Percentiles rank a stretch among this genome's conserved stretches.
Evolutionary conservation across 2,797 vertebrate species (phyloP).

Genomic region (Acipenser oxyrinchus): DNA sequence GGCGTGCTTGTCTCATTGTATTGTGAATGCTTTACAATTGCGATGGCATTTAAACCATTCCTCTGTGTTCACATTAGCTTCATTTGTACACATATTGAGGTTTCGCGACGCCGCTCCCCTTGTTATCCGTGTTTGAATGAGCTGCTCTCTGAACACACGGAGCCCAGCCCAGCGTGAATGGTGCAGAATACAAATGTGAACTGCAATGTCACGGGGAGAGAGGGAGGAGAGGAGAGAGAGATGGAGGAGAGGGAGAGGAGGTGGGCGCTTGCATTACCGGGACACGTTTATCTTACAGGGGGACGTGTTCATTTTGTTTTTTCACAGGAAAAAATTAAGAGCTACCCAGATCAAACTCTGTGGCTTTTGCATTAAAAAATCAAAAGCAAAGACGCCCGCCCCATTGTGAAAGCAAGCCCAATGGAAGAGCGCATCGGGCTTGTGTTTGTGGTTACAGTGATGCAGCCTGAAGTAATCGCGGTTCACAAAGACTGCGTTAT

Average conservation of each 20-base stretch:
- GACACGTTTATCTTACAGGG: constrained; percentile 24
- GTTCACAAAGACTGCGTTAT: no score
- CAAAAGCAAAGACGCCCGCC: no score
- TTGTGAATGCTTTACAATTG: no score
- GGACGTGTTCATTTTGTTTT: constrained; percentile 13
- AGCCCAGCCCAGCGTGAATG: constrained; percentile 24
- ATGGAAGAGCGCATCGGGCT: no score
- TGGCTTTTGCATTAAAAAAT: constrained; percentile 8
- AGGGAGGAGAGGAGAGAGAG: constrained; percentile 19
- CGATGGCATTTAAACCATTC: no score
- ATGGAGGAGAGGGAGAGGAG: constrained; percentile 17
- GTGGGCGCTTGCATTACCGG: constrained; percentile 21
- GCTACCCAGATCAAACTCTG: constrained; percentile 12
- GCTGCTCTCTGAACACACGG: constrained; percentile 14
- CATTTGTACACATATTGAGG: no score
- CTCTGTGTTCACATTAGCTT: no score
- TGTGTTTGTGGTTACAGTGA: no score
- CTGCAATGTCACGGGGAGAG: constrained; percentile 30
- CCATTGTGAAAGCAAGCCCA: no score
- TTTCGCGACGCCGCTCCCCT: no score
- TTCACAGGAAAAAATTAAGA: constrained; percentile 6
- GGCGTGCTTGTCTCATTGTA: no score
- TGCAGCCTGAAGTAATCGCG: no score
- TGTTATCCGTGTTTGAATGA: constrained; percentile 6
- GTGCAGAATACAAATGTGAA: constrained; percentile 31